Base-by-base conservation (phyloP, 2,113 vertebrate genomes). In the Cynopterus brachyotis region DNA sequence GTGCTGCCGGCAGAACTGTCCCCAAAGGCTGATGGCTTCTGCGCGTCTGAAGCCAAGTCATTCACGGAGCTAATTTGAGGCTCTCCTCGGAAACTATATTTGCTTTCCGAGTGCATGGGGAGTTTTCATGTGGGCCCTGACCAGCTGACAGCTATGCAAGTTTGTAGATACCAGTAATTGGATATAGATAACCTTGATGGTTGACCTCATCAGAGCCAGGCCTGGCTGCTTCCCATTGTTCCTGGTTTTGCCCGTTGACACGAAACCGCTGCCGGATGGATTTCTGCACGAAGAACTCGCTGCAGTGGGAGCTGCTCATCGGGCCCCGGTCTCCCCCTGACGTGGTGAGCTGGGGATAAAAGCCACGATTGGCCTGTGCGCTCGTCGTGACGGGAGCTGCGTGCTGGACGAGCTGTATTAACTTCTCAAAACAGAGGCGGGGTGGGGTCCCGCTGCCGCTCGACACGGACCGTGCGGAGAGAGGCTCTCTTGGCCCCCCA, bases 121-220 rank as follows among this genome's bases (percentile, higher is more conserved):
- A 98, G 98, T 98, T 98, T 98, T 98, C 98, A 98, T 98, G 97
- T 97, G 98, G 98, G 97, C 98, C 97, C 95, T 93, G 98, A 98
- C 98, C 98, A 98, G 98, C 98, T 98, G 98, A 98, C 98, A 98
- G 97, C 98, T 98, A 98, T 98, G 98, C 98, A 98, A 98, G 98
- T 98, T 98, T 98, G 98, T 97, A 98, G 98, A 98, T 98, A 98
- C 97, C 98, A 98, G 98, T 98, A 98, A 99, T 98, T 98, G 98
- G 98, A 98, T 98, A 98, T 96, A 99, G 98, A 99, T 98, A 98
- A 98, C 98, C 98, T 98, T 98, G 98, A 97, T 98, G 98, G 98
- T 98, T 98, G 98, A 99, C 98, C 98, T 98, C 97, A 93, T 96
- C 98, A 95, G 97, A 98, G 98, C 98, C 96, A 78, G 97, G 97